Evolutionary conservation across 1,140 invertebrate genomes (phyloP).

Genomic region (Macrocentrus cingulum): DNA sequence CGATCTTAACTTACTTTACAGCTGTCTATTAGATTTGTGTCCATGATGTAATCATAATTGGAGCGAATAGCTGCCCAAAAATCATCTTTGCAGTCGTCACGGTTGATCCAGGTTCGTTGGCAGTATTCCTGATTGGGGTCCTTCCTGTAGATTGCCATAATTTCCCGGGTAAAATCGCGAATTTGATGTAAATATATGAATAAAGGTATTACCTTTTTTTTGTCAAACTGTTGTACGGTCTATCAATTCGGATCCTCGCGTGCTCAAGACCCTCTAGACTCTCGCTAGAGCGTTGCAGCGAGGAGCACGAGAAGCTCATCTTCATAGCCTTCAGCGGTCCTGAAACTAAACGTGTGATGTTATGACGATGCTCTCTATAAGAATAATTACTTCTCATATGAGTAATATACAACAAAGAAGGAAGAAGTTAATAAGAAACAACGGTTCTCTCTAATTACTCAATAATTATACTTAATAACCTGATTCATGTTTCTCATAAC

Average conservation of each 20-base stretch:
- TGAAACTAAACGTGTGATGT: no score
- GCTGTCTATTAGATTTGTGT: slow-evolving; percentile 86
- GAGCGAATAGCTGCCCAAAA: slow-evolving; percentile 87
- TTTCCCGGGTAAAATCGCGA: not conserved
- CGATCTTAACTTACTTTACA: slow-evolving; percentile 66
- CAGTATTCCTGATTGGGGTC: slow-evolving; percentile 66
- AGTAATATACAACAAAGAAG: no score
- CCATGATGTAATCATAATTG: slow-evolving; percentile 92
- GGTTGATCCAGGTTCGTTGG: slow-evolving; percentile 72
- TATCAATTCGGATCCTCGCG: slow-evolving; percentile 54
- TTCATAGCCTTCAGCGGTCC: slow-evolving; percentile 56
- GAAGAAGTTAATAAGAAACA: not conserved
- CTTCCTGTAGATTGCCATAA: slow-evolving; percentile 57
- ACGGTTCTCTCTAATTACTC: not conserved
- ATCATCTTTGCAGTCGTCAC: slow-evolving; percentile 73
- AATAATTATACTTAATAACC: no score
- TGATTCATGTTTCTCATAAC: not conserved
- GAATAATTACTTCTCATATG: not conserved
- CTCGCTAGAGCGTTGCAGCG: slow-evolving; percentile 59
- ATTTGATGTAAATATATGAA: not conserved
- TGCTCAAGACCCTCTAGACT: slow-evolving; percentile 60
- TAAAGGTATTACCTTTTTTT: slow-evolving; percentile 61
- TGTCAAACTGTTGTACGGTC: slow-evolving; percentile 70
- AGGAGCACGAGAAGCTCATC: slow-evolving; percentile 61
- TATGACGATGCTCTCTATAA: no score